phyloP scores from a whole-genome alignment of 2,888 invertebrate species.

The Nephrotoma guestfalica region DNA sequence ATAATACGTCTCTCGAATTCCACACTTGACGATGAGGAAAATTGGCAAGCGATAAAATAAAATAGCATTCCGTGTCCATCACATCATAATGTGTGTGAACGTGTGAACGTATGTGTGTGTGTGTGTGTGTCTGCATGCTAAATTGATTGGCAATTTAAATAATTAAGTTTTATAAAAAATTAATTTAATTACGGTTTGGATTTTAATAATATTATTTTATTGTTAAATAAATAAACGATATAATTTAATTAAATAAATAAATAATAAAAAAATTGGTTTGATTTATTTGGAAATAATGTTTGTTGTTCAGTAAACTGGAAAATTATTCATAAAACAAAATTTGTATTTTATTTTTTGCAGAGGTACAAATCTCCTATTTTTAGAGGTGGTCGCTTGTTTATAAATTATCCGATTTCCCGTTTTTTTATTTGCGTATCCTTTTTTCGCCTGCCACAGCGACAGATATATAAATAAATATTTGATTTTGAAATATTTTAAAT shows the following conservation, averaged over 20 bases:
- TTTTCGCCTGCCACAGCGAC: background rate
- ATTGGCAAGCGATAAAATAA: background rate
- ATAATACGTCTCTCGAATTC: background rate
- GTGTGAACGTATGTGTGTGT: background rate
- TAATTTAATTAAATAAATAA: background rate
- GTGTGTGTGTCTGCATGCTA: background rate
- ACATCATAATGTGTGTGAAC: background rate
- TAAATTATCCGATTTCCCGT: background rate
- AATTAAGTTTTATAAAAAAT: no score
- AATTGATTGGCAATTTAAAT: background rate
- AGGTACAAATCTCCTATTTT: no score
- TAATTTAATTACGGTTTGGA: background rate
- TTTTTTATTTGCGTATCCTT: background rate
- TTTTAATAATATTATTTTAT: background rate
- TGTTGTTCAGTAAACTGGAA: background rate
- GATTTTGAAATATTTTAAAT: background rate
- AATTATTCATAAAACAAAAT: background rate
- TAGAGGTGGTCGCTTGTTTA: background rate
- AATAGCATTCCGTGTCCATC: background rate
- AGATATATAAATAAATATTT: background rate
- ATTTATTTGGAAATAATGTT: background rate
- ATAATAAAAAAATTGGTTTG: background rate
- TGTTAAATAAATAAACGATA: background rate
- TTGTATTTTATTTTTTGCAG: background rate
- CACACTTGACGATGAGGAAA: background rate